phyloP scores from a whole-genome alignment of 2,113 vertebrate genomes.

The Spea bombifrons region DNA sequence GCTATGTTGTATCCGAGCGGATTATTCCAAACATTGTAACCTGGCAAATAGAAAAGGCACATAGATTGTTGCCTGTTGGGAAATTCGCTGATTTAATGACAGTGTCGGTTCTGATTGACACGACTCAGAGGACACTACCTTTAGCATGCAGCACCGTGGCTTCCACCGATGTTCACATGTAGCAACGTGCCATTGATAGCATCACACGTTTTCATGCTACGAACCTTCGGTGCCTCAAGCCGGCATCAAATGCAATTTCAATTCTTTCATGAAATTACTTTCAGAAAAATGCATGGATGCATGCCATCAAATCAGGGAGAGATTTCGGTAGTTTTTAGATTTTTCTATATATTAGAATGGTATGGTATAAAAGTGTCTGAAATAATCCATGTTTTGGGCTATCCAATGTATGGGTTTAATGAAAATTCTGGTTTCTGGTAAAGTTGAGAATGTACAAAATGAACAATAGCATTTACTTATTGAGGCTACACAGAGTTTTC shows the following conservation, averaged over 20 bases:
- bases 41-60: background rate
- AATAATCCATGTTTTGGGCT: no score
- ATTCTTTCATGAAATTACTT: background rate
- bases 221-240: background rate
- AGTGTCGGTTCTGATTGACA: slow-evolving; percentile 6
- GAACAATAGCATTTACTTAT: no score
- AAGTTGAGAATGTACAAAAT: no score
- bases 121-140: background rate
- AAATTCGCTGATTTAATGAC: background rate
- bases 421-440: no score
- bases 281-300: background rate
- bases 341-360: no score
- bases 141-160: background rate
- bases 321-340: no score
- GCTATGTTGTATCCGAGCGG: background rate
- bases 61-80: background rate
- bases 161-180: background rate
- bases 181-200: slow-evolving; percentile 1
- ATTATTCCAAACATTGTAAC: background rate
- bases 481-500: no score
- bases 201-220: background rate
- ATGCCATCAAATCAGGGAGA: no score
- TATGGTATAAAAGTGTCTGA: no score
- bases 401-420: no score
- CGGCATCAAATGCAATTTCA: background rate